These are phyloP conservation scores for Luffia ferchaultella DNA, from an alignment of 2,888 invertebrate genomes.

Conservation along the genomic window DNA sequence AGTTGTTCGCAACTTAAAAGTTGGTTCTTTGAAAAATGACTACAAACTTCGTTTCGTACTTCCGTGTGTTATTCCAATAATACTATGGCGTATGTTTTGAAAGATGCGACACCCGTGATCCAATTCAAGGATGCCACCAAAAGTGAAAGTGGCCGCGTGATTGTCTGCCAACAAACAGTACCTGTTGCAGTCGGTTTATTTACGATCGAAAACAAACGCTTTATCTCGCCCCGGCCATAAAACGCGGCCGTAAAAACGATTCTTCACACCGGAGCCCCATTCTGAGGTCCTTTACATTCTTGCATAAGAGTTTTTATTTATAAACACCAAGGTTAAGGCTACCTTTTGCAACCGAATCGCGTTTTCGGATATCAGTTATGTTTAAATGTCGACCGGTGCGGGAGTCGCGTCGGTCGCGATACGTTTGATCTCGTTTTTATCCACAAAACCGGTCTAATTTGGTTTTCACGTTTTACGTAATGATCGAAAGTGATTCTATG, in stretches of 20 bases:
- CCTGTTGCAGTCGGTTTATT: slow-evolving; percentile 62
- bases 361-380: not conserved
- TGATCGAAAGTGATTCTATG: not conserved
- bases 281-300: slow-evolving; percentile 28
- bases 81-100: too few relatives aligned
- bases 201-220: slow-evolving; percentile 65
- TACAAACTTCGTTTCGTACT: too few relatives aligned
- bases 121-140: slow-evolving; percentile 40
- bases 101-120: slow-evolving; percentile 25
- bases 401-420: not conserved
- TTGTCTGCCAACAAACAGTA: slow-evolving; percentile 28
- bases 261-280: slow-evolving; percentile 38
- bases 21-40: too few relatives aligned
- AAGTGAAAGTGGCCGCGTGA: slow-evolving; percentile 58
- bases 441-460: not conserved
- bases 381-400: not conserved
- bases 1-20: too few relatives aligned
- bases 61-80: too few relatives aligned
- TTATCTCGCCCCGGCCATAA: slow-evolving; percentile 58
- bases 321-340: slow-evolving; percentile 57
- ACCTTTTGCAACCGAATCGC: slow-evolving; percentile 17
- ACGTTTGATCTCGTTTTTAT: not conserved
- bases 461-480: not conserved
- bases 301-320: slow-evolving; percentile 64
- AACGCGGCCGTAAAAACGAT: slow-evolving; percentile 58